These are phyloP conservation scores for Chaetoderma sp. DNA, from an alignment of 2,888 invertebrate species.

Conservation along the genomic window DNA sequence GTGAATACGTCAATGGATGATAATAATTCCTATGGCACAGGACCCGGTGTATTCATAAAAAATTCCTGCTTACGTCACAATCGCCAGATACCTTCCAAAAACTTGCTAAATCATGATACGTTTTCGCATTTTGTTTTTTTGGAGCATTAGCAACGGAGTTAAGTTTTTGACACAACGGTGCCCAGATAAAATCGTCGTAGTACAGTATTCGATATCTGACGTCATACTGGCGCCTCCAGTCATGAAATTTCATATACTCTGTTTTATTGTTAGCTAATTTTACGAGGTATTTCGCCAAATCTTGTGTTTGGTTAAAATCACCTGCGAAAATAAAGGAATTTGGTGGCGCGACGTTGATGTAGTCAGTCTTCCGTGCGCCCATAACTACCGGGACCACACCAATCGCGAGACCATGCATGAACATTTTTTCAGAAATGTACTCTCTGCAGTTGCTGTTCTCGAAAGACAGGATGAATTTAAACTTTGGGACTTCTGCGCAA, in stretches of 20 bases:
- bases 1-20: too few relatives aligned
- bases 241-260: constrained; percentile 6
- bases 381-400: constrained; percentile 1
- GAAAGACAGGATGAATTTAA: not conserved
- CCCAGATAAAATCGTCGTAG: not conserved
- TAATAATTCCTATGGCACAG: too few relatives aligned
- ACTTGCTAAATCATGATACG: not conserved
- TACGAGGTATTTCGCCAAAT: not conserved
- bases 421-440: constrained; percentile 1
- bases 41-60: not conserved
- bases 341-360: not conserved
- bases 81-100: not conserved
- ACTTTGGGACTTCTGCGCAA: not conserved
- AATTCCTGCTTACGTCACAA: not conserved
- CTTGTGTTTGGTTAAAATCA: not conserved
- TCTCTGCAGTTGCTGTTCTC: constrained; percentile 3
- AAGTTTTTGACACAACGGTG: not conserved
- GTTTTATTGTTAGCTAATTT: not conserved
- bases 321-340: not conserved
- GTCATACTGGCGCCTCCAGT: not conserved
- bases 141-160: too few relatives aligned
- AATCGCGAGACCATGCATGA: not conserved
- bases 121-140: not conserved
- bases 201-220: not conserved
- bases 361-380: not conserved